These are phyloP conservation scores for Sebastes alutus DNA, from an alignment of 2,797 vertebrate species.

Conservation along the genomic window DNA sequence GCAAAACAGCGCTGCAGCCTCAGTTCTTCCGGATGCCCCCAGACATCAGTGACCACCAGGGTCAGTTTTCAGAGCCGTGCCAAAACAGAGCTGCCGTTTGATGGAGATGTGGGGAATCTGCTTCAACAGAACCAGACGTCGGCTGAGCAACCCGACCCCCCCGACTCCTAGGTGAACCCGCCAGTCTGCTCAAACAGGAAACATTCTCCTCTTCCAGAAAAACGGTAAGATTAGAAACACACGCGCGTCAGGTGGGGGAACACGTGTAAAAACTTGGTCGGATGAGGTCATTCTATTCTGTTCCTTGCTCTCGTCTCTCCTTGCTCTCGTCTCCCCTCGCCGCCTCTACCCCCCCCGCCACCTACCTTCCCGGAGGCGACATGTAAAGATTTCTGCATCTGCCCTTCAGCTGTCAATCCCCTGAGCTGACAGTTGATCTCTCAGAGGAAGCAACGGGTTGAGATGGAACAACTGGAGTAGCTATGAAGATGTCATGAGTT, in stretches of 20 bases:
- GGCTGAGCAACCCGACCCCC: constrained; percentile 73
- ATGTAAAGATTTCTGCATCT: constrained; percentile 48
- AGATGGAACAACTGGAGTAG: background rate
- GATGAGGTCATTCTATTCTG: constrained; percentile 61
- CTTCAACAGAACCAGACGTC: constrained; percentile 80
- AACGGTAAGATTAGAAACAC: constrained; percentile 75
- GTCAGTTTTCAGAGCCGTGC: constrained; percentile 75
- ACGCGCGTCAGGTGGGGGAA: constrained; percentile 55
- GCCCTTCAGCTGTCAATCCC: constrained; percentile 38
- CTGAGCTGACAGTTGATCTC: constrained; percentile 16
- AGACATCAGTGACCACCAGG: constrained; percentile 65
- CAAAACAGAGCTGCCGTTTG: constrained; percentile 74
- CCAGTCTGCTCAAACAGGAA: constrained; percentile 75
- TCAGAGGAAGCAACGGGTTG: constrained; percentile 1
- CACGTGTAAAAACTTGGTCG: constrained; percentile 70
- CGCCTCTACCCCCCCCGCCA: background rate
- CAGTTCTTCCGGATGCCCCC: constrained; percentile 36
- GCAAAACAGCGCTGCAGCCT: constrained; percentile 7
- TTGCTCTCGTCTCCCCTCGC: background rate
- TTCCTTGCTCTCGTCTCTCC: background rate
- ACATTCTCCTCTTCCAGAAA: constrained; percentile 68
- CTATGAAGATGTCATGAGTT: background rate
- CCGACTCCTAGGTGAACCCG: constrained; percentile 78
- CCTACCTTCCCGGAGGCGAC: constrained; percentile 18
- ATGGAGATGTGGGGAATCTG: constrained; percentile 78